These are phyloP conservation scores for Silvanus unidentatus DNA, from an alignment of 2,888 invertebrate species.

Conservation along the genomic window DNA sequence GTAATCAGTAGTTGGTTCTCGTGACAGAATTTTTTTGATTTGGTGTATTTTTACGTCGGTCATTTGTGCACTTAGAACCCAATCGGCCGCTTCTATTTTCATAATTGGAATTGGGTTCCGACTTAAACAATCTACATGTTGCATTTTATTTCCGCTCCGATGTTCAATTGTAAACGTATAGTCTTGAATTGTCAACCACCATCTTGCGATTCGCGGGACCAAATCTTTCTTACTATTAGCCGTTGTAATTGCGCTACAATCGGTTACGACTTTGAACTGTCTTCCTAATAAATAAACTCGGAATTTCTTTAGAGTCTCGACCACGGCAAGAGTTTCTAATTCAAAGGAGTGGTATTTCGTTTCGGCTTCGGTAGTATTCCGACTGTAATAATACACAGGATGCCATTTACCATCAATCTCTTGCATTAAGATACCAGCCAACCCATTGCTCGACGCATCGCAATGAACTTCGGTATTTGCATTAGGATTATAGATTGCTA, in stretches of 20 bases:
- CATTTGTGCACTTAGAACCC: conserved; percentile 17
- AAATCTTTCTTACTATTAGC: conserved; percentile 29
- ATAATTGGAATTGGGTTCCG: conserved; percentile 14
- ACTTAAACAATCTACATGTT: conserved; percentile 20
- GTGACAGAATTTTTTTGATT: conserved; percentile 8
- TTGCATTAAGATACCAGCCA: conserved; percentile 29
- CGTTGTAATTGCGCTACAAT: conserved; percentile 31
- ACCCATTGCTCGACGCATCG: conserved; percentile 24
- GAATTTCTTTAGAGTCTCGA: conserved; percentile 33
- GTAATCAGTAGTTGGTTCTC: conserved; percentile 12
- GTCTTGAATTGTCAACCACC: conserved; percentile 16
- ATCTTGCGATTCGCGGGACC: conserved; percentile 28
- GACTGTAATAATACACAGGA: conserved; percentile 33
- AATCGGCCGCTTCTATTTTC: conserved; percentile 15
- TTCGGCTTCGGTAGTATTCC: conserved; percentile 32
- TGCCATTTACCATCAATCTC: conserved; percentile 19
- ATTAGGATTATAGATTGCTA: conserved; percentile 19
- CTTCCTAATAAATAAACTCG: conserved; percentile 31
- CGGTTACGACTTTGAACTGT: conserved; percentile 30
- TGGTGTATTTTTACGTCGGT: conserved; percentile 12
- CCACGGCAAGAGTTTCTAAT: conserved; percentile 35
- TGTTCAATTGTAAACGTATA: conserved; percentile 17
- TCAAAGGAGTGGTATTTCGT: conserved; percentile 35
- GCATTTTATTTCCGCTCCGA: conserved; percentile 12
- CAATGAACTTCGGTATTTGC: conserved; percentile 27